Percentiles rank a stretch among this genome's conserved stretches.
Conservation (phyloP, 1,140 invertebrate species). For the Charaxes varanes region DNA sequence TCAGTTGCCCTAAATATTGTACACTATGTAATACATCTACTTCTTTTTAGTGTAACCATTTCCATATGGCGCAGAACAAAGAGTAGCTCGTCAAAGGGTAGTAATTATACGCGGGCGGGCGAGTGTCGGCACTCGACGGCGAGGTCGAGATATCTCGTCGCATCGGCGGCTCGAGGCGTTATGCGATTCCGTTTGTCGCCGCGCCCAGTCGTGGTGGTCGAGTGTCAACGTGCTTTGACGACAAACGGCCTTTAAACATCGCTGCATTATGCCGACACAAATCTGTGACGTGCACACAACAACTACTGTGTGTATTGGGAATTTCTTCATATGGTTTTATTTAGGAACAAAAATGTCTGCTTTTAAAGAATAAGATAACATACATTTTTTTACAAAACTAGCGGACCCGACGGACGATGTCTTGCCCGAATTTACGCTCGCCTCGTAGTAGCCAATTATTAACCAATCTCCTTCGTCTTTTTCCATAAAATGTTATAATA, state of each 20-base stretch:
- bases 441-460: no score
- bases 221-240: slow-evolving; percentile 63
- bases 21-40: no score
- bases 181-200: slow-evolving; percentile 69
- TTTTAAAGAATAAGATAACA: no score
- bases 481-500: no score
- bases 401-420: no score
- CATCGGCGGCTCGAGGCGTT: slow-evolving; percentile 67
- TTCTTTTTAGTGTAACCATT: not conserved
- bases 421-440: no score
- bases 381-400: no score
- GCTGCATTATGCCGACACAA: slow-evolving; percentile 28
- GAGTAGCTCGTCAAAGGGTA: slow-evolving; percentile 55
- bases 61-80: slow-evolving; percentile 22
- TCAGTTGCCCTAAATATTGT: no score
- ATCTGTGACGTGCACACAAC: slow-evolving; percentile 11
- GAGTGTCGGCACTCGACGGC: slow-evolving; percentile 59
- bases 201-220: slow-evolving; percentile 56
- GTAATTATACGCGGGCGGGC: slow-evolving; percentile 61
- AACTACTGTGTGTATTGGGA: not conserved
- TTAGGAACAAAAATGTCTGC: no score
- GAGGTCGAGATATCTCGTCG: slow-evolving; percentile 66
- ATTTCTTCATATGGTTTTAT: no score
- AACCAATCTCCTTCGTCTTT: no score
- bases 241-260: slow-evolving; percentile 42